Evolutionary conservation across 2,113 vertebrate species (phyloP).

Genomic region (Toxotes jaculatrix): DNA sequence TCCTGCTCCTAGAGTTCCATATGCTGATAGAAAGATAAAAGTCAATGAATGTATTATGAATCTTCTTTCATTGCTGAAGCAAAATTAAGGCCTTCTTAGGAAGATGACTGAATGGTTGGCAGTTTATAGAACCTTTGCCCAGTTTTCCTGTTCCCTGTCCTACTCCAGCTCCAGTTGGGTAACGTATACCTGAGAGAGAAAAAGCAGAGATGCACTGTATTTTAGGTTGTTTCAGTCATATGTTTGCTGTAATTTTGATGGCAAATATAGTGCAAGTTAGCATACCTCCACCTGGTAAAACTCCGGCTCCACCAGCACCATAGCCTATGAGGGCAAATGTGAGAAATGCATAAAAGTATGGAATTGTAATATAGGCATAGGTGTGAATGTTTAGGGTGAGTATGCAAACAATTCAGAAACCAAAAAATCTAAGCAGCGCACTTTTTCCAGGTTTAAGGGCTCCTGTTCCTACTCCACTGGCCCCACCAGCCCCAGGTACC

Average conservation of each 20-base stretch:
- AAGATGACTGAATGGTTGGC: background rate
- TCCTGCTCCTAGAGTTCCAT: constrained; percentile 67
- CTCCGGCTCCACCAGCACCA: constrained; percentile 69
- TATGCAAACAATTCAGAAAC: constrained; percentile 12
- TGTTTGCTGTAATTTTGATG: background rate
- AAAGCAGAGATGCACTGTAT: background rate
- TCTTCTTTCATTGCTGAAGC: background rate
- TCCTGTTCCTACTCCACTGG: constrained; percentile 68
- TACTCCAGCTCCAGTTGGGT: constrained; percentile 78
- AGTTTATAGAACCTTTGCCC: constrained; percentile 76
- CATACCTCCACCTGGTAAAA: constrained; percentile 81
- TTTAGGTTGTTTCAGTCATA: background rate
- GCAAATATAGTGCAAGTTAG: background rate
- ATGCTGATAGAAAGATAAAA: constrained; percentile 62
- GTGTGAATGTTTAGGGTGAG: background rate
- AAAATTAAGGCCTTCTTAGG: background rate
- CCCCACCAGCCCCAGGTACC: constrained; percentile 30
- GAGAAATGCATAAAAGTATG: background rate
- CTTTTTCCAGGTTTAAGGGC: constrained; percentile 78
- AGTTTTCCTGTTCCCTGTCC: constrained; percentile 73
- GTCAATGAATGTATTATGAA: background rate
- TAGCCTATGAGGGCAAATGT: constrained; percentile 69
- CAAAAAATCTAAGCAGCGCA: constrained; percentile 47
- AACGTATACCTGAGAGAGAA: constrained; percentile 73
- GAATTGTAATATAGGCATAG: background rate